Percentiles rank a stretch among this genome's conserved stretches.
phyloP scores from a whole-genome alignment of 2,797 vertebrate species.

The Notamacropus eugenii region DNA sequence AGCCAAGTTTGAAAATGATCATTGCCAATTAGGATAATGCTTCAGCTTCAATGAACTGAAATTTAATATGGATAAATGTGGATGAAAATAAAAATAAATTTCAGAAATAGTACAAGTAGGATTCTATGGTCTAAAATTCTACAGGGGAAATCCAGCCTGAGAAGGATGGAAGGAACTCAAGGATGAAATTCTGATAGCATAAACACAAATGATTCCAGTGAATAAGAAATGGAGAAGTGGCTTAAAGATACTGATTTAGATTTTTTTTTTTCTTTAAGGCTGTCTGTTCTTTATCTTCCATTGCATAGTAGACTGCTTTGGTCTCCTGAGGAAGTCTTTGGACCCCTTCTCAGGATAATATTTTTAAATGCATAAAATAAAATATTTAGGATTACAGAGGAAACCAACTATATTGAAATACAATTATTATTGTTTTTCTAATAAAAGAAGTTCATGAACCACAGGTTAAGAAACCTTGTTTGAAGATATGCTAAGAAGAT shows the following conservation, averaged over 20 bases:
- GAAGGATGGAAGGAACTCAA: background rate
- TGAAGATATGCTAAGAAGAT: background rate
- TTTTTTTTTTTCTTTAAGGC: background rate
- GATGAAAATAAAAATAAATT: background rate
- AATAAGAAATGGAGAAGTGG: background rate
- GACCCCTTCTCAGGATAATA: background rate
- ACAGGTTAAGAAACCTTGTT: background rate
- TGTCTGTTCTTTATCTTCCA: background rate
- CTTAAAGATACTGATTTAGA: background rate
- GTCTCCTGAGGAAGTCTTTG: background rate
- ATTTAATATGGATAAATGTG: background rate
- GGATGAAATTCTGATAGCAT: background rate
- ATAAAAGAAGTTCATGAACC: background rate
- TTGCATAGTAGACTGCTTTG: background rate
- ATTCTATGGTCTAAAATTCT: background rate
- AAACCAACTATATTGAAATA: background rate
- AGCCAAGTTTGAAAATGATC: too few relatives aligned
- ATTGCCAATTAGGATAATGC: too few relatives aligned
- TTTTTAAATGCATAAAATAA: background rate
- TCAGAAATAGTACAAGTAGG: background rate
- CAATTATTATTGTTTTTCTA: background rate
- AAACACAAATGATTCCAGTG: background rate
- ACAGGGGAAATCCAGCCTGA: background rate
- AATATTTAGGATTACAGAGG: background rate
- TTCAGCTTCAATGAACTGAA: too few relatives aligned